A percentile compares a stretch with the other conserved stretches of the same genome.
These are phyloP conservation scores for Scomber japonicus DNA, from an alignment of 2,113 vertebrate species.

Conservation along the genomic window DNA sequence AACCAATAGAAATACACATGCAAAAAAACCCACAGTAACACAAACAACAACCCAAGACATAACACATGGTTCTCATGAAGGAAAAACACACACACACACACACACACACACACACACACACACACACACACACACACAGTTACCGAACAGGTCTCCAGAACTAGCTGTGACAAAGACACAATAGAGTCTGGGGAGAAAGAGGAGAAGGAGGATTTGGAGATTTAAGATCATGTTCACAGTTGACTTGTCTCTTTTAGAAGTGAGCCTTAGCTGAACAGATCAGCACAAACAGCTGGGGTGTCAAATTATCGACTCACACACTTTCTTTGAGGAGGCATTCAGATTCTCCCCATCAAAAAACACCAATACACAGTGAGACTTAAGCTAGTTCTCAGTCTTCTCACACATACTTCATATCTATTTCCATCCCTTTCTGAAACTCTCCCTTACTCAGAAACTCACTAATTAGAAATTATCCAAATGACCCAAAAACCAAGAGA, in stretches of 20 bases:
- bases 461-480: constrained; percentile 76
- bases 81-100: constrained; percentile 50
- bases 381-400: constrained; percentile 8
- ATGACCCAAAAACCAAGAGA: constrained; percentile 55
- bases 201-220: constrained; percentile 41
- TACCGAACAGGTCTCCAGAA: constrained; percentile 86
- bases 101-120: constrained; percentile 34
- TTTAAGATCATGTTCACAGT: constrained; percentile 37
- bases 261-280: constrained; percentile 49
- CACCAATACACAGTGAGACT: constrained; percentile 10
- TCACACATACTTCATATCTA: constrained; percentile 31
- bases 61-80: constrained; percentile 52
- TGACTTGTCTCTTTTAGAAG: constrained; percentile 7
- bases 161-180: constrained; percentile 86
- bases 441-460: constrained; percentile 39
- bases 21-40: constrained; percentile 54
- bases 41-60: constrained; percentile 35
- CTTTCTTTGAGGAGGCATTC: constrained; percentile 7
- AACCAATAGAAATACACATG: constrained; percentile 60
- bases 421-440: constrained; percentile 36
- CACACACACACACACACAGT: constrained; percentile 51
- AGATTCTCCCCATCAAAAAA: constrained; percentile 12
- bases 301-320: constrained; percentile 49
- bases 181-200: constrained; percentile 82
- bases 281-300: constrained; percentile 36